Evolutionary conservation across 2,113 vertebrate genomes (phyloP), one percentile per base, ranked within the genome.

Genomic region (Oreochromis aureus): DNA sequence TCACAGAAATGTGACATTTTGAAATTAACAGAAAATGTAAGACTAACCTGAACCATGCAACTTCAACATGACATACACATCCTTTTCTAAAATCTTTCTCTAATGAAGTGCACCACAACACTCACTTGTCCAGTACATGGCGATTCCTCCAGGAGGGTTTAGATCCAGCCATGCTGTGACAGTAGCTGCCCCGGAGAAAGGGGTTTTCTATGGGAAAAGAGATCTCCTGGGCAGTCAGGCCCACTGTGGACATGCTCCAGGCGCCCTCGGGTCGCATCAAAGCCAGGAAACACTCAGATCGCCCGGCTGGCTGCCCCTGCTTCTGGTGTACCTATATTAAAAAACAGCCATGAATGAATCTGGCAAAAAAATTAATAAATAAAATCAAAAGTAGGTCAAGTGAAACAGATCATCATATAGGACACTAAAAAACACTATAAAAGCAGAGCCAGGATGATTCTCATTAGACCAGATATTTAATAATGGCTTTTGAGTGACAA

Each of bases 191-290:
- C 80, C 96, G 96, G 87, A 98, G 97, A 95, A 98, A 98, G 86
- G 96, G 96, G 0, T 95, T 96, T 95, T 98, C 98, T 53, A 98
- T 89, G 39, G 97, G 97, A 91, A 97, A 96, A 96, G 96, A 95
- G 90, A 98, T 97, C 95, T 99, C 98, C 95, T 98, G 98, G 92
- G 97, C 96, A 94, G 97, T 97, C 88, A 99, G 96, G 95, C 98
- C 97, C 86, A 98, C 98, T 89, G 97, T 97, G 93, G 98, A 98
- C 98, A 99, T 99, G 13, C 90, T 97, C 96, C 94, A 97, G 96
- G 91, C 87, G 92, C 93, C 92, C 90, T 97, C 92, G 94, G 93
- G 95, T 96, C 94, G 95, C 96, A 97, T 96, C 95, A 96, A 97
- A 95, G 93, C 94, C 95, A 96, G 94, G 92, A 96, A 96, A 96